Evolutionary conservation across 2,888 invertebrate species (phyloP), one percentile per base, ranked within the genome.

Genomic region (Crossocerus cetratus): DNA sequence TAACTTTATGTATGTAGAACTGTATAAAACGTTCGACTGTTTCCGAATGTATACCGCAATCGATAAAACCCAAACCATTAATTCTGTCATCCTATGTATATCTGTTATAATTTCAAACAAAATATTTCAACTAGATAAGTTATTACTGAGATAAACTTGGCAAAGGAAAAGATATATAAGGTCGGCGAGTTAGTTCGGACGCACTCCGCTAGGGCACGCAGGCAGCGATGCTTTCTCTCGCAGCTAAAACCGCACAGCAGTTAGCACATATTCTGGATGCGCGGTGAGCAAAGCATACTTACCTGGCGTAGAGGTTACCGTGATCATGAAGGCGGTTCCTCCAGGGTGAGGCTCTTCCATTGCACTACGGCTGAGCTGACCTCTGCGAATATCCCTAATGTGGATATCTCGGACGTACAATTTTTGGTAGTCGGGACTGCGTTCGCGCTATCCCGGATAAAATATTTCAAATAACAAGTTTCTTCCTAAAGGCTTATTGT

Each of bases 321-420:
- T 91, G 92, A 92, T 92, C 92, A 91, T 42, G 78, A 86, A 86
- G 86, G 87, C 85, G 86, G 86, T 88, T 87, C 84, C 87, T 86
- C 85, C 87, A 87, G 86, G 87, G 83, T 57, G 90, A 92, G 92
- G 91, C 89, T 91, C 90, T 90, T 89, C 89, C 92, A 92, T 92
- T 92, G 92, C 92, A 92, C 92, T 87, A 82, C 88, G 91, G 91
- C 88, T 84, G 89, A 90, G 92, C 90, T 92, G 92, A 92, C 91
- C 90, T 90, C 90, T 92, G 92, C 89, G 87, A 88, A 88, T 88
- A 86, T 86, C 84, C 86, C 91, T 90, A 91, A 91, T 89, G 90
- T 89, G 87, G 90, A 87, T 89, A 88, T 89, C 88, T 91, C 83
- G 82, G 78, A 74, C 84, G 84, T 82, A 81, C 59, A 82, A 83